Conservation (phyloP, 2,888 invertebrate species). For the Lasioglossum oenotherae region DNA sequence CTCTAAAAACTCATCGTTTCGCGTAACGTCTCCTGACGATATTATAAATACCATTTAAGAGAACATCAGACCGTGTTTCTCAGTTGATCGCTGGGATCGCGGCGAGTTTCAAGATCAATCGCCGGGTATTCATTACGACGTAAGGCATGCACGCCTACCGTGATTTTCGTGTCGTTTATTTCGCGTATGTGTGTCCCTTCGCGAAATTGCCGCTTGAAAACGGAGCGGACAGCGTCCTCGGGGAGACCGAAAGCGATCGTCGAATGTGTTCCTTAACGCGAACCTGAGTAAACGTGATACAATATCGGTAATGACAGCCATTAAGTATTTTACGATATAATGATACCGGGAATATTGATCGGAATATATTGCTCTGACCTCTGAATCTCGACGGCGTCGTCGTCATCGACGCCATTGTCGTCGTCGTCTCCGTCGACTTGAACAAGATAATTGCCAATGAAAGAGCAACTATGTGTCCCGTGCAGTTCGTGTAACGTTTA, state of each 20-base stretch:
- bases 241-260: not conserved
- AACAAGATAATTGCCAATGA: conserved; percentile 47
- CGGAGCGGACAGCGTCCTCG: conserved; percentile 10
- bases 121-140: conserved; percentile 41
- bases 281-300: conserved; percentile 57
- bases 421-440: conserved; percentile 17
- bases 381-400: not conserved
- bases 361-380: conserved; percentile 35
- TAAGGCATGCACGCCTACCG: conserved; percentile 30
- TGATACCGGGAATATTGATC: conserved; percentile 49
- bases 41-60: conserved; percentile 25
- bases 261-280: conserved; percentile 36
- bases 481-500: not conserved
- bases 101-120: conserved; percentile 21
- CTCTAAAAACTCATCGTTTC: not conserved
- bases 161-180: conserved; percentile 45
- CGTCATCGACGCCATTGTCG: conserved; percentile 5
- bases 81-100: conserved; percentile 3
- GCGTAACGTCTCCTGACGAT: not conserved
- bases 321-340: conserved; percentile 62
- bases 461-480: conserved; percentile 7
- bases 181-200: not conserved
- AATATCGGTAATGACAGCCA: conserved; percentile 62
- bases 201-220: conserved; percentile 43
- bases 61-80: conserved; percentile 2